These are phyloP conservation scores for Cosmorhoe ocellata DNA, from an alignment of 2,888 invertebrate genomes.

Conservation along the genomic window DNA sequence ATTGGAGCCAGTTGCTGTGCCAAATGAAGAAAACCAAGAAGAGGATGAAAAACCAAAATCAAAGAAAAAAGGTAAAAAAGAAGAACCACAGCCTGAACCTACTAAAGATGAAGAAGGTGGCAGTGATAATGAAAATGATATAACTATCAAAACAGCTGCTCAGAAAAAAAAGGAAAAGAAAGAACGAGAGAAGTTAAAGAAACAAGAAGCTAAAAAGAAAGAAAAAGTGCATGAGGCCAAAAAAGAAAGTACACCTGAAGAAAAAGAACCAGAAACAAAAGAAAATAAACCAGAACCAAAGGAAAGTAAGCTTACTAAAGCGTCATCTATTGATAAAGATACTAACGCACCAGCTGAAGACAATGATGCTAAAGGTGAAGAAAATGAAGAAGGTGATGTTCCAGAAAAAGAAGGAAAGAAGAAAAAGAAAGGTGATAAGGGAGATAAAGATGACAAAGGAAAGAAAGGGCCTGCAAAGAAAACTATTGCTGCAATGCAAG, in stretches of 20 bases:
- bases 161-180: constrained; percentile 96
- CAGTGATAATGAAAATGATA: constrained; percentile 80
- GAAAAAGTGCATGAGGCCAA: constrained; percentile 63
- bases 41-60: constrained; percentile 66
- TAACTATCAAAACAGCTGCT: constrained; percentile 89
- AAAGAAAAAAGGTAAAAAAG: constrained; percentile 72
- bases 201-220: constrained; percentile 85
- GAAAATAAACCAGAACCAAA: constrained; percentile 38
- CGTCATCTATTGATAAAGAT: constrained; percentile 38
- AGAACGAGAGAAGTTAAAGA: constrained; percentile 90
- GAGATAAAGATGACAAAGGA: constrained; percentile 80
- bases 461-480: constrained; percentile 91
- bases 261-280: constrained; percentile 41
- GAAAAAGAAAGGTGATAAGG: constrained; percentile 74
- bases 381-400: constrained; percentile 59
- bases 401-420: constrained; percentile 67
- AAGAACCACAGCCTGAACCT: constrained; percentile 53
- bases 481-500: constrained; percentile 95
- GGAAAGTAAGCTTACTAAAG: constrained; percentile 19
- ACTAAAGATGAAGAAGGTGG: constrained; percentile 64
- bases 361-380: constrained; percentile 63
- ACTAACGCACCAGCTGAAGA: constrained; percentile 47
- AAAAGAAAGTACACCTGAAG: constrained; percentile 51
- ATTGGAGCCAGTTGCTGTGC: constrained; percentile 43
- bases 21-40: constrained; percentile 66